phyloP scores from a whole-genome alignment of 2,113 vertebrate genomes.

The Ceyx melanurus region DNA sequence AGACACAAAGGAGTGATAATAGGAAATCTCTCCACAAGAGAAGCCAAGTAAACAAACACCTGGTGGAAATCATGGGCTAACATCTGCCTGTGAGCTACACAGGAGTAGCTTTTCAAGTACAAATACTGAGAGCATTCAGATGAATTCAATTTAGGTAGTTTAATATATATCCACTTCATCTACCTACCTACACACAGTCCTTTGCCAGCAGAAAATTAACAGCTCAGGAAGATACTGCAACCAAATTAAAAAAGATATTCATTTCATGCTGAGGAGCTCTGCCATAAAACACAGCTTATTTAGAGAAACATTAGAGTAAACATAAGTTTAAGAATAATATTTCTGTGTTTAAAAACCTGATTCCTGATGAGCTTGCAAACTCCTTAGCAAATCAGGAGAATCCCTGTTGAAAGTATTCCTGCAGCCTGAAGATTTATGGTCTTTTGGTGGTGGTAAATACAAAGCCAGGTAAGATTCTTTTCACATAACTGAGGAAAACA shows the following conservation, averaged over 20 bases:
- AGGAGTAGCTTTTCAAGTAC: background rate
- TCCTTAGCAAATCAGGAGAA: background rate
- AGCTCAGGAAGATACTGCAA: background rate
- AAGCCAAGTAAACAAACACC: background rate
- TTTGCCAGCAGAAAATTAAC: background rate
- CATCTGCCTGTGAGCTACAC: background rate
- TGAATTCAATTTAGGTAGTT: background rate
- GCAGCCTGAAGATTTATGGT: background rate
- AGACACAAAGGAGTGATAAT: background rate
- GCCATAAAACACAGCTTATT: background rate
- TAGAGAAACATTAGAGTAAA: background rate
- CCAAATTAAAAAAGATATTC: background rate
- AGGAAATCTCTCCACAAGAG: background rate
- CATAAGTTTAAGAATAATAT: background rate
- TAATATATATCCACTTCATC: background rate
- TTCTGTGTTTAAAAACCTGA: background rate
- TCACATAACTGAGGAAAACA: background rate
- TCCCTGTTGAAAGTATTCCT: background rate
- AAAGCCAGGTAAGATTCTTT: background rate
- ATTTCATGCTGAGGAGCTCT: background rate
- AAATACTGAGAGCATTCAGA: background rate
- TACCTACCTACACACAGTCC: background rate
- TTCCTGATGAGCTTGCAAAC: background rate
- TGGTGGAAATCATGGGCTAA: background rate
- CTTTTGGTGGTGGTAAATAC: background rate